phyloP scores from a whole-genome alignment of 2,113 vertebrate genomes.

The Pangasianodon hypophthalmus region DNA sequence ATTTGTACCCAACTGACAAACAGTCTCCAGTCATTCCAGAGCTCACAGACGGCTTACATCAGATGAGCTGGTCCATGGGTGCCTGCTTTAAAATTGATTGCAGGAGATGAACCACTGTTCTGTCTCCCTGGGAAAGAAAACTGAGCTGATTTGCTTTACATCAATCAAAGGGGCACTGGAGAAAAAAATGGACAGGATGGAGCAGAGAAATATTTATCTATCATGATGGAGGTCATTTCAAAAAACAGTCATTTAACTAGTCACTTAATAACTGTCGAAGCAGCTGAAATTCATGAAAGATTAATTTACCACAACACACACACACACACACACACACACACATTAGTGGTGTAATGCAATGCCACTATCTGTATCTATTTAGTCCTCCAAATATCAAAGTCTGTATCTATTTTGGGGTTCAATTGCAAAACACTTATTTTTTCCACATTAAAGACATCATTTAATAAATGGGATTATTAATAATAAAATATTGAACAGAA shows the following conservation, averaged over 20 bases:
- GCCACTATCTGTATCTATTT: neutral
- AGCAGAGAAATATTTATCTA: neutral
- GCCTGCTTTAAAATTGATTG: slow-evolving; percentile 30
- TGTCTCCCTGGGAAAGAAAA: neutral
- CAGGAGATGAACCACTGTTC: slow-evolving; percentile 17
- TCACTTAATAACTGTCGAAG: neutral
- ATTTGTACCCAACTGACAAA: slow-evolving; percentile 38
- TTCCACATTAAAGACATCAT: neutral
- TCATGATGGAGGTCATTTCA: slow-evolving; percentile 22
- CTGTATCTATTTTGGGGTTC: neutral
- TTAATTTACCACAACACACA: neutral
- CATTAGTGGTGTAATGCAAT: neutral
- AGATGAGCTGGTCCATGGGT: neutral
- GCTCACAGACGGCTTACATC: neutral
- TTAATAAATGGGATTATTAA: neutral
- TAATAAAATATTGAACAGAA: neutral
- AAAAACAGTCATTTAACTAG: neutral
- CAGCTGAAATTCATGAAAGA: neutral
- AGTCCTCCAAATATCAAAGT: neutral
- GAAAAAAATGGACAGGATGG: neutral
- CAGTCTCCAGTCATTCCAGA: slow-evolving; percentile 2
- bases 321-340: neutral
- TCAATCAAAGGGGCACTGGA: neutral
- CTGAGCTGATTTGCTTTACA: neutral
- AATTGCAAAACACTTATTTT: neutral